Conservation (phyloP, 2,797 vertebrate genomes). For the Acrossocheilus wenchowensis region DNA sequence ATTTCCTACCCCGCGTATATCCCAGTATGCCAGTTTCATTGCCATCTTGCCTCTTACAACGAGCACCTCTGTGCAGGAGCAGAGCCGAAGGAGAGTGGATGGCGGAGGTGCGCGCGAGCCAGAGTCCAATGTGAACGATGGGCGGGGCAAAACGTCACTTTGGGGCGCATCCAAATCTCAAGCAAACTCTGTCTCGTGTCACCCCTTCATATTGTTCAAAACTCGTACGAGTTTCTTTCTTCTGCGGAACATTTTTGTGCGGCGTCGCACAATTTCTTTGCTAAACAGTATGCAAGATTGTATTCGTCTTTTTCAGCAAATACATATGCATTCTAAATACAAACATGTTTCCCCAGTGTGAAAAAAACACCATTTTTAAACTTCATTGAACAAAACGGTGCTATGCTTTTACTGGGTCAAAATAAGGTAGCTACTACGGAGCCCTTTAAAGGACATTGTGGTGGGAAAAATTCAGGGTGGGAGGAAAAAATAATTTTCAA, state of each 20-base stretch:
- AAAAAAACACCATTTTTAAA: too few relatives aligned
- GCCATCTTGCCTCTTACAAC: constrained; percentile 63
- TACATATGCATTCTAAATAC: neutral
- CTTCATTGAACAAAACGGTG: neutral
- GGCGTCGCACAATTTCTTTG: too few relatives aligned
- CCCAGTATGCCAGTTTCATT: constrained; percentile 86
- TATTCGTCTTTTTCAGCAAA: too few relatives aligned
- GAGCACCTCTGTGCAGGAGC: neutral
- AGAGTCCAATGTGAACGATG: too few relatives aligned
- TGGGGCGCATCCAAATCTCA: neutral
- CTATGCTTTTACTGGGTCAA: constrained; percentile 15
- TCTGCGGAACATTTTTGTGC: too few relatives aligned
- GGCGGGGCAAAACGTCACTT: neutral
- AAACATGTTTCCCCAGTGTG: neutral
- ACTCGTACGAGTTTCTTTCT: too few relatives aligned
- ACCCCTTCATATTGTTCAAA: neutral
- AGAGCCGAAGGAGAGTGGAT: neutral
- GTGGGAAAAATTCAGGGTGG: too few relatives aligned
- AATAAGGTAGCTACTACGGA: neutral
- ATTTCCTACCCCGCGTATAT: constrained; percentile 85
- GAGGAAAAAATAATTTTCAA: too few relatives aligned
- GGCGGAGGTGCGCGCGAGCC: neutral
- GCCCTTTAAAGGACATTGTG: too few relatives aligned
- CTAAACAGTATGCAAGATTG: too few relatives aligned
- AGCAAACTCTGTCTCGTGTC: too few relatives aligned